Evolutionary conservation across 2,888 invertebrate species (phyloP).

Genomic region (Dryocosmus kuriphilus): DNA sequence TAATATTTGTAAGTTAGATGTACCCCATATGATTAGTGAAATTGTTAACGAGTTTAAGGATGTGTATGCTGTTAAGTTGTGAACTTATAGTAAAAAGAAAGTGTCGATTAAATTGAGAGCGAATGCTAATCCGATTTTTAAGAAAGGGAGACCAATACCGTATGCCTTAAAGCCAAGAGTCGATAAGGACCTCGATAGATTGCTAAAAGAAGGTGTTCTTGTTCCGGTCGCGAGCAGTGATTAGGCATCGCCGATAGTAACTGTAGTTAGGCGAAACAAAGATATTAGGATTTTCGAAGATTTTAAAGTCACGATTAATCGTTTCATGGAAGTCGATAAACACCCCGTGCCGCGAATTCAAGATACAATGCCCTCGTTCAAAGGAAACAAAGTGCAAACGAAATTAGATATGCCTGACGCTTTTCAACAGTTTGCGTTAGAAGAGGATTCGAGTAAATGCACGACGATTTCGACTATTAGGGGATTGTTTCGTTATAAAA

Average conservation of each 20-base stretch:
- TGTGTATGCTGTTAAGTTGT: background rate
- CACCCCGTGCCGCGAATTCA: slow-evolving; percentile 20
- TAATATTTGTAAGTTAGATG: background rate
- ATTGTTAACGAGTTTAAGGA: background rate
- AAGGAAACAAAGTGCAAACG: slow-evolving; percentile 47
- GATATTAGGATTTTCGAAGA: background rate
- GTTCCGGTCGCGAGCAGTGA: background rate
- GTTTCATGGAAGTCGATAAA: background rate
- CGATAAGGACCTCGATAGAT: slow-evolving; percentile 42
- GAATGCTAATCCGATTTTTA: slow-evolving; percentile 42
- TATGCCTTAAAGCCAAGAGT: slow-evolving; percentile 40
- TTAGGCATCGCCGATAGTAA: slow-evolving; percentile 24
- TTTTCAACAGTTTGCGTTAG: slow-evolving; percentile 68
- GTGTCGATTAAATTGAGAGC: background rate
- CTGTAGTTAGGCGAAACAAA: background rate
- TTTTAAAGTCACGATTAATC: background rate
- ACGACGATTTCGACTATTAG: slow-evolving; percentile 64
- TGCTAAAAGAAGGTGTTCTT: slow-evolving; percentile 7
- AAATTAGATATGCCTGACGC: slow-evolving; percentile 65
- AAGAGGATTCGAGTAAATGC: slow-evolving; percentile 58
- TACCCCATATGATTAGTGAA: background rate
- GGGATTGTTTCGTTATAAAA: slow-evolving; percentile 59
- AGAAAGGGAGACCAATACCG: slow-evolving; percentile 42
- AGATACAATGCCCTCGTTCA: no score
- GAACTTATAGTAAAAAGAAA: background rate